Base-by-base conservation (phyloP, 2,797 vertebrate species). In the Melanotaenia maccullochi region DNA sequence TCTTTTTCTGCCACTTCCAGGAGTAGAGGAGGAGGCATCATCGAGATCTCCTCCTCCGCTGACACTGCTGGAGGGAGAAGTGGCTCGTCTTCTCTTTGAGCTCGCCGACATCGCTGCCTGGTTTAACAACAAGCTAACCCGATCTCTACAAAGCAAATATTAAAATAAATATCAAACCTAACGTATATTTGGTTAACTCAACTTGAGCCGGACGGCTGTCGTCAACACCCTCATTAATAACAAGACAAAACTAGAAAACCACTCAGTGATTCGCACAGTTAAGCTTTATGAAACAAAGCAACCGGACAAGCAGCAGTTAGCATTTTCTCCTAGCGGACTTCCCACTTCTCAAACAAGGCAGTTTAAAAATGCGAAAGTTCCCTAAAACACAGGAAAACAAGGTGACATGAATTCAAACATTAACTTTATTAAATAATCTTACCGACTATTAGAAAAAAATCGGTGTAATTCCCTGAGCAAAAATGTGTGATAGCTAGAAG, bases 11-110 rank as follows among this genome's bases (percentile, higher is more conserved):
- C 95, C 95, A 61, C 96, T 97, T 85, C 95, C 96, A 88, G 96
- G 96, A 54, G 93, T 93, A 0, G 96, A 96, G 6, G 96, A 95
- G 75, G 96, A 94, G 85, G 95, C 80, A 4, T 99, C 97, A 3
- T 99, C 98, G 58, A 97, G 96, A 85, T 99, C 98, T 12, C 95
- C 97, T 14, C 96, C 96, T 4, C 96, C 96, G 0, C 98, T 99
- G 86, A 96, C 89, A 28, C 97, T 99, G 91, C 97, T 99, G 86
- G 97, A 97, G 67, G 98, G 97, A 30, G 98, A 99, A 33, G 97
- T 98, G 59, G 97, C 96, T 93, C 98, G 95, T 93, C 97, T 96
- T 90, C 98, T 95, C 93, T 99, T 99, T 85, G 97, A 96, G 93
- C 95, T 97, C 94, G 97, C 95, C 79, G 96, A 96, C 96, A 90